Percentiles rank a stretch among this genome's conserved stretches.
phyloP scores from a whole-genome alignment of 2,797 vertebrate genomes.

The Okamejei kenojei region DNA sequence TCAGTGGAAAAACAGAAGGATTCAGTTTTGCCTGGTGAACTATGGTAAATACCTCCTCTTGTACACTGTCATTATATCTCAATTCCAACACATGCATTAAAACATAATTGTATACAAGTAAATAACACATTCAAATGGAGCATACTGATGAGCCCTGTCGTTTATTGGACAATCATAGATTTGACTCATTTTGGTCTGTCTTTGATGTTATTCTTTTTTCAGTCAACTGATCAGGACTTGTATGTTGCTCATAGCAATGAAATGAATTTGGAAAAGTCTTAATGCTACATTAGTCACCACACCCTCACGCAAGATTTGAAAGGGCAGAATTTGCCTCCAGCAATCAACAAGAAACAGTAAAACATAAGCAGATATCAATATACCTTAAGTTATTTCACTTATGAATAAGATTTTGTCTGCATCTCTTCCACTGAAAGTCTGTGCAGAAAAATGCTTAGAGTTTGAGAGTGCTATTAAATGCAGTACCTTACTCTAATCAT shows the following conservation, averaged over 20 bases:
- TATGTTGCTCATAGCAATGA: neutral
- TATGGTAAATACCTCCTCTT: neutral
- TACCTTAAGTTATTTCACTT: neutral
- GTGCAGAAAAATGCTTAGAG: neutral
- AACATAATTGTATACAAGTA: neutral
- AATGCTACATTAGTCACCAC: neutral
- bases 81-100: neutral
- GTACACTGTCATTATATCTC: neutral
- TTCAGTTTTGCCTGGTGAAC: neutral
- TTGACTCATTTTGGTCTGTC: neutral
- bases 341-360: slow-evolving; percentile 18
- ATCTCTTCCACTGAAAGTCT: neutral
- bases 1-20: neutral
- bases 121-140: neutral
- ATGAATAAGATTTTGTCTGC: neutral
- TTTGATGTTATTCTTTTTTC: neutral
- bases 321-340: neutral
- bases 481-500: neutral
- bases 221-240: slow-evolving; percentile 2
- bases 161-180: neutral
- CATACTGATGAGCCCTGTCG: neutral
- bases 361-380: neutral
- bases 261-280: neutral
- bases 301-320: neutral
- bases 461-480: neutral